phyloP scores from a whole-genome alignment of 2,888 invertebrate genomes.

The Liodrosophila aerea region DNA sequence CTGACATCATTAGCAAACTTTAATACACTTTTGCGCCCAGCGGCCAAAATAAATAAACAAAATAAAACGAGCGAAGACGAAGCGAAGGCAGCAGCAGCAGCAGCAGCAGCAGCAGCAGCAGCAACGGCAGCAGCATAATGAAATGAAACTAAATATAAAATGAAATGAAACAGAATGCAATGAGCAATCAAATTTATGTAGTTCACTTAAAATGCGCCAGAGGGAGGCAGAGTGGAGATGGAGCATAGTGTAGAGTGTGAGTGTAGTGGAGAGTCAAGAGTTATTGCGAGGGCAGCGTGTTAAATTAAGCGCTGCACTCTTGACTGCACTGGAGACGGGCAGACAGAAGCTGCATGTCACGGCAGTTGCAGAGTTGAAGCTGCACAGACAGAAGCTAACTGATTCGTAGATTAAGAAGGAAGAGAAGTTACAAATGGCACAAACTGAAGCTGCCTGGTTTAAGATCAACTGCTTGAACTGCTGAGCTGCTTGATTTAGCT shows the following conservation, averaged over 20 bases:
- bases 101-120: background rate
- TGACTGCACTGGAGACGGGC: too few species aligned
- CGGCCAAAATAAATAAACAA: conserved; percentile 44
- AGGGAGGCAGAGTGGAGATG: conserved; percentile 5
- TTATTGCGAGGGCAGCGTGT: conserved; percentile 1
- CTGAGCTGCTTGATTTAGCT: too few species aligned
- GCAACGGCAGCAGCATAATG: conserved; percentile 6
- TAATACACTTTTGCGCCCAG: conserved; percentile 61
- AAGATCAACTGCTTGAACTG: too few species aligned
- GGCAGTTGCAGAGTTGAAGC: too few species aligned
- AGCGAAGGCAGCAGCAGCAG: background rate
- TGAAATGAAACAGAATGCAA: conserved; percentile 28
- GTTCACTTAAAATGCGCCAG: conserved; percentile 25
- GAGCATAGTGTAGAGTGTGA: too few species aligned
- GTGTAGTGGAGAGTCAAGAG: too few species aligned
- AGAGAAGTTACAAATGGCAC: too few species aligned
- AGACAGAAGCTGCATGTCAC: too few species aligned
- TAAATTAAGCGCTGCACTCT: background rate
- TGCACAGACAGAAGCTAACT: too few species aligned
- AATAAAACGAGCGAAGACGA: conserved; percentile 17
- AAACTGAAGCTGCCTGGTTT: too few species aligned
- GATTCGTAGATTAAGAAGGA: too few species aligned
- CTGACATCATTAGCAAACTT: conserved; percentile 77
- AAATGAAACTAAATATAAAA: conserved; percentile 28
- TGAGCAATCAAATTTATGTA: conserved; percentile 46